phyloP scores from a whole-genome alignment of 2,113 vertebrate species.

The Nothocercus julius region DNA sequence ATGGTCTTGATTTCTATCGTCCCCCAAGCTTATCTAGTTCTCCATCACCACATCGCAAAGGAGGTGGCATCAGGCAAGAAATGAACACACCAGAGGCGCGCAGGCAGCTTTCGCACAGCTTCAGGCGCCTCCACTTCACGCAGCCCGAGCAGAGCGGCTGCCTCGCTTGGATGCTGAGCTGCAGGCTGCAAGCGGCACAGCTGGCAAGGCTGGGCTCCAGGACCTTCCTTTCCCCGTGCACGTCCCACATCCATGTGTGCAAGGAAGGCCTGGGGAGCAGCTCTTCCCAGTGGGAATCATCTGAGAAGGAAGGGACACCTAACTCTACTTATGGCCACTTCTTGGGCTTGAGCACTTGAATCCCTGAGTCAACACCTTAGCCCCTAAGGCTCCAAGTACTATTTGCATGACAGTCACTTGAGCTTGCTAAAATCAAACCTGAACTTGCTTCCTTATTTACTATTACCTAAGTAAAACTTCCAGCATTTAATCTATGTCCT shows the following conservation, averaged over 20 bases:
- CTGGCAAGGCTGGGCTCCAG: no score
- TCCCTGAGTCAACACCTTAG: neutral
- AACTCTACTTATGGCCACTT: no score
- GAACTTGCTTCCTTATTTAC: neutral
- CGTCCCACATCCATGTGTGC: neutral
- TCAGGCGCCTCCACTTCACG: neutral
- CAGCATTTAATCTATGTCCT: neutral
- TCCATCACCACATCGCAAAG: neutral
- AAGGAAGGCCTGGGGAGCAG: neutral
- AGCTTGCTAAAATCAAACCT: neutral
- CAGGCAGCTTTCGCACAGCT: neutral
- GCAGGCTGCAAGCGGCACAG: neutral
- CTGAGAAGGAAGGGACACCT: neutral
- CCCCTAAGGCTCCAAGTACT: neutral
- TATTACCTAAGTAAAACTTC: neutral
- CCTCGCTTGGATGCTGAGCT: conserved; percentile 22
- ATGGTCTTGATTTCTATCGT: neutral
- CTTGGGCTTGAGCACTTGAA: no score
- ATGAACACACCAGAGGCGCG: neutral
- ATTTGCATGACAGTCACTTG: neutral
- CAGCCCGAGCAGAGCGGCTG: conserved; percentile 19
- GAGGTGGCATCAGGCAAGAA: neutral
- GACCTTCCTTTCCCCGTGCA: neutral
- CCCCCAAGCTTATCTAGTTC: neutral
- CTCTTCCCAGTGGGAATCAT: no score